Evolutionary conservation across 2,797 vertebrate genomes (phyloP), one percentile per base, ranked within the genome.

Genomic region (Acipenser ruthenus): DNA sequence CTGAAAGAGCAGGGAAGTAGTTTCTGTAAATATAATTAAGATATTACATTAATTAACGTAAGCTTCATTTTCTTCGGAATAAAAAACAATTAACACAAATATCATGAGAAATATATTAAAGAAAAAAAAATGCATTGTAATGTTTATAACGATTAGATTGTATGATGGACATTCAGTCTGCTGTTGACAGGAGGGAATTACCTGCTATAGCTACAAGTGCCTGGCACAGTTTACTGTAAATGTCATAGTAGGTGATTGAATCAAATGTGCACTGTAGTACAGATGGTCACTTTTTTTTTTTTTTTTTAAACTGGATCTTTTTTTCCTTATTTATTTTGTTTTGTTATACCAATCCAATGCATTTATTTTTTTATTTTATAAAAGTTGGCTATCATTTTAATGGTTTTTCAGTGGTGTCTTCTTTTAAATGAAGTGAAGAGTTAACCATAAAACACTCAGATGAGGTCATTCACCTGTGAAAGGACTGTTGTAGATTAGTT

Each of bases 161-260:
- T 23, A 60, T 37, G 52, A 78, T 77, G 68, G 69, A 13, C 65
- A 73, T 81, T 81, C 73, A 79, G 71, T 83, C 75, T 70, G 79
- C 81, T 80, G 71, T 75, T 79, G 73, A 37, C 23, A 81, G 81
- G 78, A 82, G 78, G 80, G 75, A 76, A 72, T 86, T 89, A 88
- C 86, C 89, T 90, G 89, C 87, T 89, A 80, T 82, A 87, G 90
- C 88, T 90, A 91, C 87, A 93, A 91, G 87, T 93, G 92, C 92
- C 89, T 95, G 87, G 86, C 88, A 86, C 84, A 87, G 83, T 79
- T 80, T 79, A 79, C 80, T 72, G 81, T 84, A 84, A 75, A 82
- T 91, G 86, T 90, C 76, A 78, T 87, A 84, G 86, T 87, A 88
- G 87, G 86, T 88, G 86, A 89, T 90, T 79, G 90, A 89, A 86